A percentile compares a stretch with the other conserved stretches of the same genome.
Conservation (phyloP, 2,797 vertebrate genomes). For the Carapus acus region DNA sequence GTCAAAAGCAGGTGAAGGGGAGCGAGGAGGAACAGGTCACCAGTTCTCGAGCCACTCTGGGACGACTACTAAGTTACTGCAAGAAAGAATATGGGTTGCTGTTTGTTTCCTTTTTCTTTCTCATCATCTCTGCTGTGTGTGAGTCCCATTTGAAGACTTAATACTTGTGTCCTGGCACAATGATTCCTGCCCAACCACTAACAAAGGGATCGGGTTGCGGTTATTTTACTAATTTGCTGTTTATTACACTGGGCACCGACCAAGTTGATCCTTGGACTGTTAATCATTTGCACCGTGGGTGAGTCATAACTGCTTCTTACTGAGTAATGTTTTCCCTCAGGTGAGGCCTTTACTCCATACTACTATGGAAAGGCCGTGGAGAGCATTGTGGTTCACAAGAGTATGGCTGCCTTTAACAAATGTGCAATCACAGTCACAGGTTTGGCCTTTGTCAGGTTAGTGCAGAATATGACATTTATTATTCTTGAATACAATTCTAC, state of each 20-base stretch:
- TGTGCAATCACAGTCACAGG: conserved; percentile 72
- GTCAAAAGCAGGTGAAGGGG: conserved; percentile 10
- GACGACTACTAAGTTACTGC: conserved; percentile 83
- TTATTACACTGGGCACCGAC: neutral
- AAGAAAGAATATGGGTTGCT: conserved; percentile 79
- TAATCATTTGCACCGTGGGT: no score
- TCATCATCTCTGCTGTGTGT: conserved; percentile 85
- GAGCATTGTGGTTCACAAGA: conserved; percentile 85
- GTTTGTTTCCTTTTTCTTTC: conserved; percentile 79
- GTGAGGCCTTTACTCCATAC: conserved; percentile 88
- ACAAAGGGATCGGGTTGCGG: no score
- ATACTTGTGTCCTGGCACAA: no score
- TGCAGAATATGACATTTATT: neutral
- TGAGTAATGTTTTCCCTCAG: conserved; percentile 55
- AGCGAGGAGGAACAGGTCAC: conserved; percentile 41
- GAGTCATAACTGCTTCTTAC: no score
- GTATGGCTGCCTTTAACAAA: conserved; percentile 81
- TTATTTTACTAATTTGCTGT: neutral
- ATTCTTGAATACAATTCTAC: neutral
- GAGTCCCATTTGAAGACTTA: conserved; percentile 54
- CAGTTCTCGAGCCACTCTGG: conserved; percentile 80
- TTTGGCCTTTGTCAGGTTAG: conserved; percentile 83
- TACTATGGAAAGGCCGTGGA: conserved; percentile 89
- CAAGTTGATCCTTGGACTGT: no score
- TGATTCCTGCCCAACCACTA: no score